Evolutionary conservation across 1,140 invertebrate species (phyloP).

Genomic region (Anadara kagoshimensis): DNA sequence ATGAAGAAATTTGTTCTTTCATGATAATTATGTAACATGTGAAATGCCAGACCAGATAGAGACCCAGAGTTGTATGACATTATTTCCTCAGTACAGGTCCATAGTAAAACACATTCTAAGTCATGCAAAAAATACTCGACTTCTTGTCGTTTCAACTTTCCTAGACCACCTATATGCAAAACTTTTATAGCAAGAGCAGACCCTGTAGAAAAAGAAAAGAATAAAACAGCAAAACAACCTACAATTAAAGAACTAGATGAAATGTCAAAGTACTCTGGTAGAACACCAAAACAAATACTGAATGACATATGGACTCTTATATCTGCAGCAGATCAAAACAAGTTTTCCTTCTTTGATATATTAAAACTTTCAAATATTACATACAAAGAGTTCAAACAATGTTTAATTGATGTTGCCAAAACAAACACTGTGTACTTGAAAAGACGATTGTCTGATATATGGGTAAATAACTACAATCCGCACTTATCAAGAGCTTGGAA

Average conservation of each 20-base stretch:
- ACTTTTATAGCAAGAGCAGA: conserved; percentile 14
- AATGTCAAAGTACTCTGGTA: background rate
- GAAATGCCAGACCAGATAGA: conserved; percentile 8
- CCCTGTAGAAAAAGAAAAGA: background rate
- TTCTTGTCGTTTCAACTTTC: too few relatives aligned
- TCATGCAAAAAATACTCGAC: too few relatives aligned
- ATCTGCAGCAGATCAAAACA: background rate
- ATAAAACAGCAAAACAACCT: background rate
- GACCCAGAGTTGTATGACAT: conserved; percentile 16
- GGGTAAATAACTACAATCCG: too few relatives aligned
- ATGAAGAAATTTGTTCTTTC: too few relatives aligned
- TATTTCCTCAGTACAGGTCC: too few relatives aligned
- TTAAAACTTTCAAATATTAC: background rate
- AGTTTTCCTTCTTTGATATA: background rate
- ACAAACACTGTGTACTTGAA: too few relatives aligned
- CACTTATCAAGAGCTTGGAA: conserved; percentile 28
- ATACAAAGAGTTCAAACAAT: conserved; percentile 16
- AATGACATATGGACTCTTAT: conserved; percentile 11
- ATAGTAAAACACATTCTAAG: too few relatives aligned
- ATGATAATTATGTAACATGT: conserved; percentile 37
- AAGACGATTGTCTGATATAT: too few relatives aligned
- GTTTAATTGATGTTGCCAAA: too few relatives aligned
- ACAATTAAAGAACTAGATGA: background rate
- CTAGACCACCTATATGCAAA: conserved; percentile 4
- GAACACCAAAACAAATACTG: conserved; percentile 7